phyloP scores from a whole-genome alignment of 2,888 invertebrate genomes.

The Rotaria magnacalcarata region DNA sequence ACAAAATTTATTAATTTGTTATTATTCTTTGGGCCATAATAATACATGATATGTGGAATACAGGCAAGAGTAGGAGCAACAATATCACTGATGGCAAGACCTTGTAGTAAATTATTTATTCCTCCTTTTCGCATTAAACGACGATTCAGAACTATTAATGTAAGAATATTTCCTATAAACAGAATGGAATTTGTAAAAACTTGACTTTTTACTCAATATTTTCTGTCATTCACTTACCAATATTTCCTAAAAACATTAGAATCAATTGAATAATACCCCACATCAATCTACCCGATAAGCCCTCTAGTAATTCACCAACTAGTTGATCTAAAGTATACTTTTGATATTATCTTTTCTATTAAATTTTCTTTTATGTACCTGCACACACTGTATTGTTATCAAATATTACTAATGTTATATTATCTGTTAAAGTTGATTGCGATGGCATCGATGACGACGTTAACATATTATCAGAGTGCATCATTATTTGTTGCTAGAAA shows the following conservation, averaged over 20 bases:
- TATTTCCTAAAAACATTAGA: background rate
- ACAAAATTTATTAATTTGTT: background rate
- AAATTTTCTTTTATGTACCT: background rate
- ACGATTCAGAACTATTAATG: constrained; percentile 2
- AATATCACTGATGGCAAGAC: background rate
- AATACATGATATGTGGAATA: background rate
- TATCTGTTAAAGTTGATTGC: background rate
- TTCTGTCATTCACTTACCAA: background rate
- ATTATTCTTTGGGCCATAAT: background rate
- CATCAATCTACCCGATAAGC: background rate
- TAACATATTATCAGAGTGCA: background rate
- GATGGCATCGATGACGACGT: background rate
- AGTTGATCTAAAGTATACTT: background rate
- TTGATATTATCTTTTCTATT: background rate
- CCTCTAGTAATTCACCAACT: background rate
- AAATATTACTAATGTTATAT: too few relatives aligned
- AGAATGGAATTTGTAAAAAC: background rate
- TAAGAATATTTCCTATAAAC: background rate
- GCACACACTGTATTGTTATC: background rate
- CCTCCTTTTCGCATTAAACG: constrained; percentile 25
- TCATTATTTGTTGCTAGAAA: background rate
- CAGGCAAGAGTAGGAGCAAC: constrained; percentile 8
- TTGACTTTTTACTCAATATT: too few relatives aligned
- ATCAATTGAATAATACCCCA: background rate
- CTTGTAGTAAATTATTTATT: constrained; percentile 5